These are phyloP conservation scores for Micoletzkya japonica DNA, from an alignment of 2,888 invertebrate genomes.

Conservation along the genomic window DNA sequence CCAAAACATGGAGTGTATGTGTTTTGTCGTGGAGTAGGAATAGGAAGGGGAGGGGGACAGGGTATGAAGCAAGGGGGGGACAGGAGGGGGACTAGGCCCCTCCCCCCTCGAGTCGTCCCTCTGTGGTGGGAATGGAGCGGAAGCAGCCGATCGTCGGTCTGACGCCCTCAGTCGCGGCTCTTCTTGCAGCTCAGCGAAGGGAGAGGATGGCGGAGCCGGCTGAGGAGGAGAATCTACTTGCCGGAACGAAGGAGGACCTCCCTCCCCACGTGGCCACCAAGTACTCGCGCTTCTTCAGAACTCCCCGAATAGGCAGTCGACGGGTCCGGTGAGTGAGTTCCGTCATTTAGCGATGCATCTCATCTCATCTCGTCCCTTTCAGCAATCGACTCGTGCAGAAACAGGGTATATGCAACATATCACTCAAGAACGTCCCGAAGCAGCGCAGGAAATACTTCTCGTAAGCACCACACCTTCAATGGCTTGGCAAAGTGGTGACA, in stretches of 20 bases:
- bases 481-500: background rate
- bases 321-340: conserved; percentile 18
- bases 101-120: background rate
- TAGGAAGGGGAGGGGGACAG: no score
- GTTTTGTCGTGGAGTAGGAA: no score
- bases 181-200: conserved; percentile 33
- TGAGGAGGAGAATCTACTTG: conserved; percentile 18
- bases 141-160: conserved; percentile 41
- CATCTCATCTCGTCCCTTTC: background rate
- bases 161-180: conserved; percentile 44
- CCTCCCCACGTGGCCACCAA: background rate
- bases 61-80: background rate
- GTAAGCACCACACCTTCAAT: conserved; percentile 34
- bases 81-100: background rate
- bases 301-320: conserved; percentile 24
- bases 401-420: conserved; percentile 61
- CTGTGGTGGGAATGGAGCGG: conserved; percentile 15
- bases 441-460: conserved; percentile 60
- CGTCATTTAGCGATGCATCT: no score
- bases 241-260: background rate
- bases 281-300: conserved; percentile 28
- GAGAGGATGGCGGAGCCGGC: conserved; percentile 22
- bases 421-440: conserved; percentile 62
- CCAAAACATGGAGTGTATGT: no score
- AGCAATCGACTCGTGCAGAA: conserved; percentile 62